phyloP scores from a whole-genome alignment of 2,888 invertebrate species.

The Ophraella communa region DNA sequence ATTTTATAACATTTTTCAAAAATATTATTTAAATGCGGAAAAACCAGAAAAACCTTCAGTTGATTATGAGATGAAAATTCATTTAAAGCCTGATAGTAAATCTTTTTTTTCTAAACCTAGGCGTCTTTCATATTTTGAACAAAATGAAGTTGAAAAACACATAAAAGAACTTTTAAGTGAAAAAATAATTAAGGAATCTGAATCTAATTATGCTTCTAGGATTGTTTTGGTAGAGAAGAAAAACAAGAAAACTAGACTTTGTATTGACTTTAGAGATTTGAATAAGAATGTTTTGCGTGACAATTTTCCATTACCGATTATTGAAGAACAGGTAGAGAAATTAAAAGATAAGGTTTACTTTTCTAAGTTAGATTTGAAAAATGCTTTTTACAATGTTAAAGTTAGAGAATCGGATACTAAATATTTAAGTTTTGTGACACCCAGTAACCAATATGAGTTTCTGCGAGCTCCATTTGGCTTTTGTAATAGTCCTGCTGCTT shows the following conservation, averaged over 20 bases:
- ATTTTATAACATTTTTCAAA: no score
- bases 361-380: background rate
- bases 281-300: background rate
- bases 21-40: background rate
- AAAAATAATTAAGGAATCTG: background rate
- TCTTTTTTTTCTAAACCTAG: background rate
- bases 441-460: no score
- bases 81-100: background rate
- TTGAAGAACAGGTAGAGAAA: background rate
- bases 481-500: no score
- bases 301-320: background rate
- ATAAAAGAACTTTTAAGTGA: background rate
- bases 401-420: no score
- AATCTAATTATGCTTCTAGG: background rate
- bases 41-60: background rate
- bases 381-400: no score
- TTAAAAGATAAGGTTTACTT: background rate
- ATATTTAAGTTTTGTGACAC: no score
- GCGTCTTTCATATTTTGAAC: background rate
- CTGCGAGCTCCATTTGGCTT: no score
- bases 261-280: background rate
- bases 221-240: background rate
- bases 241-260: background rate
- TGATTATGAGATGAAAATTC: background rate
- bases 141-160: background rate